Conservation (phyloP, 2,797 vertebrate species). For the Rhynchonycteris naso region DNA sequence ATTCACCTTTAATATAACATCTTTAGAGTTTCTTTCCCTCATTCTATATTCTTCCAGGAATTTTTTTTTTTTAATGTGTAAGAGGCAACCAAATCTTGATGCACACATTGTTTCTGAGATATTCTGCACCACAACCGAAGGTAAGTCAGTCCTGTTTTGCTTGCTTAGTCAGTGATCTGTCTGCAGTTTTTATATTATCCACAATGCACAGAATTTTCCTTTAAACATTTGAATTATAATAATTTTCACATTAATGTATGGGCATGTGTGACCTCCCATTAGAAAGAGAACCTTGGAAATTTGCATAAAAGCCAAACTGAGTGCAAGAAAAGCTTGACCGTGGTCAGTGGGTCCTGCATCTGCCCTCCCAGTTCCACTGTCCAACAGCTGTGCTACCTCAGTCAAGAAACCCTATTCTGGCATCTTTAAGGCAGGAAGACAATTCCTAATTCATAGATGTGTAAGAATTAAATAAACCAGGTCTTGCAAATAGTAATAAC, state of each 20-base stretch:
- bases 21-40: not conserved
- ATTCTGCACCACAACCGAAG: not conserved
- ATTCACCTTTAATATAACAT: not conserved
- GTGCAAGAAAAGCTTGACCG: not conserved
- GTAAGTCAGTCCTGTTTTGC: not conserved
- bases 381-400: not conserved
- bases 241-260: not conserved
- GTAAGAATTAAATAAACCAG: not conserved
- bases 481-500: not conserved
- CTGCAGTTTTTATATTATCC: not conserved
- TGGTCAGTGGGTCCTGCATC: not conserved
- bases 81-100: not conserved
- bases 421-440: not conserved
- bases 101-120: not conserved
- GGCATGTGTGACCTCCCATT: not conserved
- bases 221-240: not conserved
- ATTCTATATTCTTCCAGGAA: not conserved
- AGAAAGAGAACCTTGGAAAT: not conserved
- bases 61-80: slow-evolving; percentile 1
- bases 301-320: not conserved
- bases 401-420: not conserved
- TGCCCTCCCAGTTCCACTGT: not conserved
- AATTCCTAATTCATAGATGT: not conserved
- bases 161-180: not conserved
- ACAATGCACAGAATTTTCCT: not conserved